A percentile compares a stretch with the other conserved stretches of the same genome.
Conservation (phyloP, 2,888 invertebrate genomes). For the Petrolisthes manimaculis region DNA sequence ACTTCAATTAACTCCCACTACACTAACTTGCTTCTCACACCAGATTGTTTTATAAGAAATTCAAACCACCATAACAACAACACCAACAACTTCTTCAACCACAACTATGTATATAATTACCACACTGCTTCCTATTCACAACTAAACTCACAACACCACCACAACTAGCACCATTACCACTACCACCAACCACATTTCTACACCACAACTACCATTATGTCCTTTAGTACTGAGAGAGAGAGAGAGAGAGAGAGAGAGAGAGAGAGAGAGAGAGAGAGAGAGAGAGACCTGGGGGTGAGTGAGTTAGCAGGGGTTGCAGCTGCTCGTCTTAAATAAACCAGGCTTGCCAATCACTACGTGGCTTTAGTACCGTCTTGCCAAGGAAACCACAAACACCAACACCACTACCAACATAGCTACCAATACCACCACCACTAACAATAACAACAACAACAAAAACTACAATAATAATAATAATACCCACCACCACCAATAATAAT, state of each 20-base stretch:
- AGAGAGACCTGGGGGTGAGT: slow-evolving; percentile 1
- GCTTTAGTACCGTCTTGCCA: slow-evolving; percentile 24
- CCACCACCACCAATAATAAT: background rate
- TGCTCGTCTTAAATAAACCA: slow-evolving; percentile 47
- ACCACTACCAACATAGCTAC: background rate
- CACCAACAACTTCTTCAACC: too few species aligned
- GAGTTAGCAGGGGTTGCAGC: slow-evolving; percentile 33
- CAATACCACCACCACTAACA: background rate
- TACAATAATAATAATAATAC: too few species aligned
- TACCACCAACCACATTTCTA: background rate
- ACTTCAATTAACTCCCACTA: too few species aligned
- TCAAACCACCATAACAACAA: too few species aligned
- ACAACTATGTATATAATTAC: too few species aligned
- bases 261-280: slow-evolving; percentile 13
- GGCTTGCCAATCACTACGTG: slow-evolving; percentile 45
- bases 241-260: slow-evolving; percentile 23
- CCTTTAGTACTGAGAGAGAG: slow-evolving; percentile 9
- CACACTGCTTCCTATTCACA: too few species aligned
- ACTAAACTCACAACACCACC: slow-evolving; percentile 2
- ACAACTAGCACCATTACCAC: slow-evolving; percentile 15
- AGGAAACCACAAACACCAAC: slow-evolving; percentile 11
- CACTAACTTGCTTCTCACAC: too few species aligned
- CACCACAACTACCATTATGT: slow-evolving; percentile 5
- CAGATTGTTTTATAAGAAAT: too few species aligned
- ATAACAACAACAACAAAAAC: too few species aligned